Conservation (phyloP, 2,888 invertebrate genomes). For the Portevinia maculata region DNA sequence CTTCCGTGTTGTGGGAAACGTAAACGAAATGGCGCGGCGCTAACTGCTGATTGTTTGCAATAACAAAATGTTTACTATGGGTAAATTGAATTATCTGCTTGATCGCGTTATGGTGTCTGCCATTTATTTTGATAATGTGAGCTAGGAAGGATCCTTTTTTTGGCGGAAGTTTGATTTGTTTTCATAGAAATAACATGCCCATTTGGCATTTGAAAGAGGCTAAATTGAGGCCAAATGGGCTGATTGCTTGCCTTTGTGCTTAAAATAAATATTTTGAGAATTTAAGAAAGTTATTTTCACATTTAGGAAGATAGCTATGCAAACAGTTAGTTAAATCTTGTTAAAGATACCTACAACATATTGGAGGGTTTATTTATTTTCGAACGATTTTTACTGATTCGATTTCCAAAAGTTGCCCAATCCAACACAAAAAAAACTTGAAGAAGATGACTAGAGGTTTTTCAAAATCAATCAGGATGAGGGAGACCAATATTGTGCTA, state of each 20-base stretch:
- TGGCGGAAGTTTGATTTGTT: conserved; percentile 43
- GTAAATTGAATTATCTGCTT: conserved; percentile 65
- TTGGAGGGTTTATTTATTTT: no score
- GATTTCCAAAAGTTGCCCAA: no score
- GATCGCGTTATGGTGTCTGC: conserved; percentile 10
- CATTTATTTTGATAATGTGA: conserved; percentile 3
- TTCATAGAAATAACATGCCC: conserved; percentile 33
- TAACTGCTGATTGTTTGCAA: conserved; percentile 50
- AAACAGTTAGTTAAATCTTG: no score
- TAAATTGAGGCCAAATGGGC: conserved; percentile 28
- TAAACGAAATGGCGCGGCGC: conserved; percentile 50
- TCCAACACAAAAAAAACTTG: no score
- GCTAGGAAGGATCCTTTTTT: conserved; percentile 22
- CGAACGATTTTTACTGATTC: no score
- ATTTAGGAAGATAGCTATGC: no score
- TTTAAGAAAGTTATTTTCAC: no score
- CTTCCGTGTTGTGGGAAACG: conserved; percentile 37
- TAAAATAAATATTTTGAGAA: conserved; percentile 1
- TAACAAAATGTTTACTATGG: conserved; percentile 64
- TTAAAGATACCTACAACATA: no score
- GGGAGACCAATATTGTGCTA: no score
- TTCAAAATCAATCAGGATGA: no score
- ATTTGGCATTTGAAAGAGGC: conserved; percentile 40
- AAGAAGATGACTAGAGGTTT: no score
- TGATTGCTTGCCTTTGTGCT: conserved; percentile 37